Conservation (phyloP, 2,797 vertebrate genomes). For the Aulostomus chinensis region DNA sequence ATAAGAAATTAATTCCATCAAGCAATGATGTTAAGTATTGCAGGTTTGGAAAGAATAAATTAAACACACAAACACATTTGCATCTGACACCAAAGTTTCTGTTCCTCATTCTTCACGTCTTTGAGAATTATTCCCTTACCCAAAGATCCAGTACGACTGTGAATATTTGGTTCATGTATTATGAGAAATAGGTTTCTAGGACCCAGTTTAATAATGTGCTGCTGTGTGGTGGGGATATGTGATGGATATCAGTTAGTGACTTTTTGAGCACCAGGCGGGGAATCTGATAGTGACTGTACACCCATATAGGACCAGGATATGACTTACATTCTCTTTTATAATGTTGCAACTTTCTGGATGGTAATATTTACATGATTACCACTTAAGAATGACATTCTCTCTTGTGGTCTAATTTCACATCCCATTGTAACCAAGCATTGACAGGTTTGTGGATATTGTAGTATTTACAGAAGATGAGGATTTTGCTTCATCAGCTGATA, state of each 20-base stretch:
- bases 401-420: too few relatives aligned
- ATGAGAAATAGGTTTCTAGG: constrained; percentile 68
- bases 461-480: too few relatives aligned
- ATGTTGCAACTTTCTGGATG: not conserved
- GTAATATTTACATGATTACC: constrained; percentile 10
- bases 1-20: too few relatives aligned
- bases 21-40: too few relatives aligned
- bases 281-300: constrained; percentile 15
- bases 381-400: too few relatives aligned
- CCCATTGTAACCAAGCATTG: too few relatives aligned
- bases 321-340: not conserved
- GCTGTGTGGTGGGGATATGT: not conserved
- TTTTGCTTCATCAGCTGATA: too few relatives aligned
- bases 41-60: too few relatives aligned
- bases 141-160: constrained; percentile 24
- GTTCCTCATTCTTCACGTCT: constrained; percentile 20
- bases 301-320: not conserved
- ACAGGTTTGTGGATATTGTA: too few relatives aligned
- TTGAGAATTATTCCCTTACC: constrained; percentile 23
- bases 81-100: not conserved
- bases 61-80: too few relatives aligned
- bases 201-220: constrained; percentile 22
- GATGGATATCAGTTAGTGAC: constrained; percentile 20
- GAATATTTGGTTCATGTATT: constrained; percentile 63
- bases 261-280: constrained; percentile 5